Percentiles rank a stretch among this genome's conserved stretches.
phyloP scores from a whole-genome alignment of 30 jellyfish, hydroid and myxozoan species.

The Cassiopea xamachana region DNA sequence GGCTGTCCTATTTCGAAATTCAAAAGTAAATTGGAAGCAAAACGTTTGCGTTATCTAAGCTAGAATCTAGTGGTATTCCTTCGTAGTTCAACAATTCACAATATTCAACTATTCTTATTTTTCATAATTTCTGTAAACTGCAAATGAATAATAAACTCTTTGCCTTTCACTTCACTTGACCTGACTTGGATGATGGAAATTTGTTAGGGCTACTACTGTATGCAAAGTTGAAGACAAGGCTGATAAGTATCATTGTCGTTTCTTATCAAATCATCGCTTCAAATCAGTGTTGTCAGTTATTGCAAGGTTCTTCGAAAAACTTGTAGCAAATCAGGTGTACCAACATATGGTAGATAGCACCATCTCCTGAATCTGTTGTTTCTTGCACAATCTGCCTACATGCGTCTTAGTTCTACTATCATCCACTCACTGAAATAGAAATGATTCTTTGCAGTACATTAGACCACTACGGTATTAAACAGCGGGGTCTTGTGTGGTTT shows the following conservation, averaged over 20 bases:
- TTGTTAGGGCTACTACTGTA: too few relatives aligned
- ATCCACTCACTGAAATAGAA: neutral
- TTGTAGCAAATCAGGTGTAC: neutral
- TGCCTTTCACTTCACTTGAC: too few relatives aligned
- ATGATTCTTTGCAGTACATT: neutral
- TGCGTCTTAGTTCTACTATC: neutral
- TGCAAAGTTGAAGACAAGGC: neutral
- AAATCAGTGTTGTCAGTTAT: neutral
- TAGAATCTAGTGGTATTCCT: too few relatives aligned
- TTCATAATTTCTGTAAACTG: too few relatives aligned
- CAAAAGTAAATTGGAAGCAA: too few relatives aligned
- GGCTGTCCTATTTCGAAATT: too few relatives aligned
- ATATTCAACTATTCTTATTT: too few relatives aligned
- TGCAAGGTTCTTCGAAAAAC: neutral
- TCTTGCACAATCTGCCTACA: neutral
- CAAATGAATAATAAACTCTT: too few relatives aligned
- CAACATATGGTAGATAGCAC: neutral
- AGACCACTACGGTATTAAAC: neutral
- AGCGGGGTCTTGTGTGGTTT: neutral
- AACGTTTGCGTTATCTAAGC: too few relatives aligned
- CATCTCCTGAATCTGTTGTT: neutral
- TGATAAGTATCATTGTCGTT: too few relatives aligned
- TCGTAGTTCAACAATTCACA: too few relatives aligned
- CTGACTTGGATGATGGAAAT: neutral
- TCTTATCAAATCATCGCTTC: too few relatives aligned